These are phyloP conservation scores for Synergus gifuensis DNA, from an alignment of 2,888 invertebrate genomes.

Conservation along the genomic window DNA sequence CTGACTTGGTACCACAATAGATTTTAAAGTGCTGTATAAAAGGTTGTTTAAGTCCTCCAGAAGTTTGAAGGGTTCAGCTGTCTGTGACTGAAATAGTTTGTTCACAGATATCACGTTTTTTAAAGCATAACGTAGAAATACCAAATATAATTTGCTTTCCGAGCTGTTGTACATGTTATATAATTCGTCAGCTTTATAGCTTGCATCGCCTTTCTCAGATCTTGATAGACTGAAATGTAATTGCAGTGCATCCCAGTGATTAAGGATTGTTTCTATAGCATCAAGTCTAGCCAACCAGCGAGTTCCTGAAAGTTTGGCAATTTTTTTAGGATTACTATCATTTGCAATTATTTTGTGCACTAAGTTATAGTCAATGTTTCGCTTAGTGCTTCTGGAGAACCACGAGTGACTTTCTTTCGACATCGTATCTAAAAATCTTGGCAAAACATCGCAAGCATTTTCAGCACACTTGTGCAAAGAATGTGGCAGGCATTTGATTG, in stretches of 20 bases:
- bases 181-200: conserved; percentile 49
- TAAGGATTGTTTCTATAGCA: conserved; percentile 41
- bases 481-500: conserved; percentile 36
- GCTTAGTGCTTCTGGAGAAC: conserved; percentile 40
- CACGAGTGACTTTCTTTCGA: conserved; percentile 39
- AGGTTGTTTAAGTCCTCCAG: conserved; percentile 54
- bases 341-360: not conserved
- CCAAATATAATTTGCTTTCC: conserved; percentile 54
- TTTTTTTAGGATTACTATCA: conserved; percentile 34
- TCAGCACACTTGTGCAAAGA: conserved; percentile 45
- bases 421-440: conserved; percentile 41
- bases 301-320: conserved; percentile 46
- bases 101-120: conserved; percentile 52
- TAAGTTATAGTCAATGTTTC: conserved; percentile 46
- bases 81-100: conserved; percentile 55
- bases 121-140: conserved; percentile 47
- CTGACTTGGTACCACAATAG: conserved; percentile 59
- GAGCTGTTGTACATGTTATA: not conserved
- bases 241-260: conserved; percentile 65
- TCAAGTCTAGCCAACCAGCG: conserved; percentile 45
- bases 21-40: conserved; percentile 51
- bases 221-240: conserved; percentile 57
- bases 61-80: conserved; percentile 53
- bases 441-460: conserved; percentile 34
- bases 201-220: conserved; percentile 52